A percentile compares a stretch with the other conserved stretches of the same genome.
Conservation (phyloP, 2,113 vertebrate genomes). For the Acanthochromis polyacanthus region DNA sequence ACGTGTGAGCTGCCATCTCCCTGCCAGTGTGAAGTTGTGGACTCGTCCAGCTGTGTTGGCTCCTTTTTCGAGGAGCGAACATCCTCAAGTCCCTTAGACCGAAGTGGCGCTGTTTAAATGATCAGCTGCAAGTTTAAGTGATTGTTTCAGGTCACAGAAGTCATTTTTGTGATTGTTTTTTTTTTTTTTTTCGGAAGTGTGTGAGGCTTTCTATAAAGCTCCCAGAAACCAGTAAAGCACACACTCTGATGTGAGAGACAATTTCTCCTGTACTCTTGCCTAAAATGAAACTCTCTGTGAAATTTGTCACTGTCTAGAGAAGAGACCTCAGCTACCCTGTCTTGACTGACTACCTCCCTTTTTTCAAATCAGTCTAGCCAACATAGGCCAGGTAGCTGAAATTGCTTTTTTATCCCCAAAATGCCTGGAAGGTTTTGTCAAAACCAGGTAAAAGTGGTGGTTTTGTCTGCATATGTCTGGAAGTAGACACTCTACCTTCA, state of each 20-base stretch:
- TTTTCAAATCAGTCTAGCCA: slow-evolving; percentile 55
- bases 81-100: slow-evolving; percentile 44
- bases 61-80: slow-evolving; percentile 15
- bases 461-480: slow-evolving; percentile 56
- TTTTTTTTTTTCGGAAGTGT: slow-evolving; percentile 14
- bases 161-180: slow-evolving; percentile 1
- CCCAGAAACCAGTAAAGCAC: slow-evolving; percentile 30
- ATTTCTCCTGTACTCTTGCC: slow-evolving; percentile 43
- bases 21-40: slow-evolving; percentile 28
- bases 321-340: slow-evolving; percentile 46
- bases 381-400: slow-evolving; percentile 55
- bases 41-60: slow-evolving; percentile 26
- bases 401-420: slow-evolving; percentile 76
- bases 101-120: slow-evolving; percentile 38
- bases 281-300: slow-evolving; percentile 65
- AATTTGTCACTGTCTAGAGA: slow-evolving; percentile 71
- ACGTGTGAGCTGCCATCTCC: slow-evolving; percentile 47
- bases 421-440: slow-evolving; percentile 71
- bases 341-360: slow-evolving; percentile 45
- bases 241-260: slow-evolving; percentile 37
- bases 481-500: slow-evolving; percentile 42
- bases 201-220: slow-evolving; percentile 37
- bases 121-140: slow-evolving; percentile 38
- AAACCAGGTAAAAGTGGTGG: slow-evolving; percentile 39
- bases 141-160: slow-evolving; percentile 31